Percentiles rank a stretch among this genome's conserved stretches.
These are phyloP conservation scores for Bovichtus variegatus DNA, from an alignment of 2,797 vertebrate species.

Conservation along the genomic window DNA sequence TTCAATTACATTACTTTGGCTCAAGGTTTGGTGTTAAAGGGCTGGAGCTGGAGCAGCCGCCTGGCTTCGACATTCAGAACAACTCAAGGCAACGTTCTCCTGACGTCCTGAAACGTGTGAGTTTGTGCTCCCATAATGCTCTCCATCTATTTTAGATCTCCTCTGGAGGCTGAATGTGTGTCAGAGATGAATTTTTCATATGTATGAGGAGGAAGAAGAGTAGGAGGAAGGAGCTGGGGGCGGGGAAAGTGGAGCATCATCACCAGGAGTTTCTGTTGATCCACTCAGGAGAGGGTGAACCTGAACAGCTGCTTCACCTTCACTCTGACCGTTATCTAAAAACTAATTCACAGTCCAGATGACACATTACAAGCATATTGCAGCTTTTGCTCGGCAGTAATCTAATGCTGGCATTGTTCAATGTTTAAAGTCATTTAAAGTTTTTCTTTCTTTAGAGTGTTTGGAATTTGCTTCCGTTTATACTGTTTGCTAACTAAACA, in stretches of 20 bases:
- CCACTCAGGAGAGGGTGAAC: constrained; percentile 28
- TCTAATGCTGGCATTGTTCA: constrained; percentile 3
- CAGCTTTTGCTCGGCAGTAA: not conserved
- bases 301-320: constrained; percentile 50
- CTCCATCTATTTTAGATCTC: constrained; percentile 38
- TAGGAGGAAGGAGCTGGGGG: constrained; percentile 47
- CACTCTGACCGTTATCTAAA: constrained; percentile 33
- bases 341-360: constrained; percentile 7
- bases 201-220: constrained; percentile 61
- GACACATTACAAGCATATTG: not conserved
- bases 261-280: constrained; percentile 58
- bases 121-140: constrained; percentile 35
- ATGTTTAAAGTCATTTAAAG: constrained; percentile 11
- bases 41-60: not conserved
- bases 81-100: constrained; percentile 1
- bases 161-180: constrained; percentile 66
- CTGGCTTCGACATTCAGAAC: constrained; percentile 23
- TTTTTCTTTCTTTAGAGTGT: not conserved
- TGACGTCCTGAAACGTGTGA: constrained; percentile 31
- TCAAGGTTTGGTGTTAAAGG: constrained; percentile 20
- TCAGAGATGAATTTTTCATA: constrained; percentile 75
- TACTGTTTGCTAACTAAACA: not conserved
- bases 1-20: constrained; percentile 62
- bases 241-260: constrained; percentile 64
- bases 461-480: not conserved